Percentiles rank a stretch among this genome's conserved stretches.
phyloP scores from a whole-genome alignment of 2,113 vertebrate species.

The Alaudala cheleensis region DNA sequence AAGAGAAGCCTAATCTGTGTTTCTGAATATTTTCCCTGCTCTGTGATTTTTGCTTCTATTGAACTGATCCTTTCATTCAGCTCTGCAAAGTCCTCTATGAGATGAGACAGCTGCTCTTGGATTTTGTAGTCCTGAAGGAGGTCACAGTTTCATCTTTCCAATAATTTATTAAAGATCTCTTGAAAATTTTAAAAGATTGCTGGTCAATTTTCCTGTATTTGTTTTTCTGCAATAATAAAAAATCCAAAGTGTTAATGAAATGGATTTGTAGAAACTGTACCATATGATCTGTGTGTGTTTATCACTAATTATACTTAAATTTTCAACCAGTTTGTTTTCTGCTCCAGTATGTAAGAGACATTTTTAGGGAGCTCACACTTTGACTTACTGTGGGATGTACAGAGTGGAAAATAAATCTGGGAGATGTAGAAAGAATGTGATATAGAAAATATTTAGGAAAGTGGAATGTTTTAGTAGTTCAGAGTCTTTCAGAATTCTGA shows the following conservation, averaged over 20 bases:
- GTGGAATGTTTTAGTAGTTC: neutral
- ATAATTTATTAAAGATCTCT: neutral
- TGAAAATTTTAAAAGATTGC: neutral
- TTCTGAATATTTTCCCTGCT: neutral
- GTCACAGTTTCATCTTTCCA: neutral
- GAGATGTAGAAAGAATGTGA: neutral
- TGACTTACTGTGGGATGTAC: neutral
- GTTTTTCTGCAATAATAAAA: neutral
- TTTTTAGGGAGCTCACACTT: neutral
- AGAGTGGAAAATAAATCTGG: neutral
- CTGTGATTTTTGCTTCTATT: neutral
- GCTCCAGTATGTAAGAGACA: neutral
- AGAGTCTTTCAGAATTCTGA: neutral
- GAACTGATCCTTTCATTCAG: neutral
- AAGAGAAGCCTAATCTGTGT: neutral
- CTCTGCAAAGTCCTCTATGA: neutral
- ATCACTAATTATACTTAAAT: neutral
- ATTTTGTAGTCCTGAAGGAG: neutral
- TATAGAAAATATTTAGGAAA: neutral
- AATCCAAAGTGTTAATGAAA: neutral
- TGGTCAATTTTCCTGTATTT: neutral
- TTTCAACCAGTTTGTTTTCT: neutral
- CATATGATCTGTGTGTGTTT: neutral
- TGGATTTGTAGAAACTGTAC: neutral
- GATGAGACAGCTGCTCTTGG: neutral